Percentiles rank a stretch among this genome's conserved stretches.
Evolutionary conservation across 2,888 invertebrate genomes (phyloP).

Genomic region (Tryphoninae sp.): DNA sequence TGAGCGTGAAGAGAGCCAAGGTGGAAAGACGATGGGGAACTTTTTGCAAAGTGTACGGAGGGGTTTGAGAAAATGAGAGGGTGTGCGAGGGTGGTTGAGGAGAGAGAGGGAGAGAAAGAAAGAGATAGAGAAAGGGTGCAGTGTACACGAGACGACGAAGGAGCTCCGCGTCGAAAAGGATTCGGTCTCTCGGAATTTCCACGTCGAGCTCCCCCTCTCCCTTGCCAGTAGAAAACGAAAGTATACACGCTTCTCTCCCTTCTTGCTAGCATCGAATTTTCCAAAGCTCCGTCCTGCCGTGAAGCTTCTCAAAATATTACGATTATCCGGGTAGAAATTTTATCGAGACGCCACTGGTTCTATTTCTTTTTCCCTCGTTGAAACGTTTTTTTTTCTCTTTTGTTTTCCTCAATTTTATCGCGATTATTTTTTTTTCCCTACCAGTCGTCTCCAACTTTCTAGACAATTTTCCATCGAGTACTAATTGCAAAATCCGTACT

Average conservation of each 20-base stretch:
- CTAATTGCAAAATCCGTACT: constrained; percentile 28
- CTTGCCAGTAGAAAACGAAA: constrained; percentile 47
- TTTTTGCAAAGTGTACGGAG: constrained; percentile 58
- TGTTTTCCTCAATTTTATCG: background rate
- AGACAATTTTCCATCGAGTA: background rate
- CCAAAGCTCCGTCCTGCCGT: constrained; percentile 30
- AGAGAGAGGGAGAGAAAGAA: constrained; percentile 6
- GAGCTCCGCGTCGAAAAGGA: constrained; percentile 29
- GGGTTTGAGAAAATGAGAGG: constrained; percentile 14
- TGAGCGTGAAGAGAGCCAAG: constrained; percentile 21
- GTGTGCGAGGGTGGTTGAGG: background rate
- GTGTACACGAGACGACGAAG: background rate
- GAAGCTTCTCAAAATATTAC: constrained; percentile 15
- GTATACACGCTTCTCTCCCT: constrained; percentile 19
- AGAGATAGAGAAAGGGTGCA: constrained; percentile 35
- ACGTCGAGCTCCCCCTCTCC: constrained; percentile 24
- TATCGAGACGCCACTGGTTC: background rate
- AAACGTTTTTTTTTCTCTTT: no score
- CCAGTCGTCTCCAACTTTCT: background rate
- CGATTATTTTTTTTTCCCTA: no score
- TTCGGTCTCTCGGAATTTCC: constrained; percentile 52
- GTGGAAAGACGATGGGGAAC: constrained; percentile 60
- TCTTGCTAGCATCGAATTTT: constrained; percentile 21
- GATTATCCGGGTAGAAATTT: constrained; percentile 5
- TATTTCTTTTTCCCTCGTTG: background rate